A percentile compares a stretch with the other conserved stretches of the same genome.
These are phyloP conservation scores for Drosophila borealis DNA, from an alignment of 2,888 invertebrate genomes.

Conservation along the genomic window DNA sequence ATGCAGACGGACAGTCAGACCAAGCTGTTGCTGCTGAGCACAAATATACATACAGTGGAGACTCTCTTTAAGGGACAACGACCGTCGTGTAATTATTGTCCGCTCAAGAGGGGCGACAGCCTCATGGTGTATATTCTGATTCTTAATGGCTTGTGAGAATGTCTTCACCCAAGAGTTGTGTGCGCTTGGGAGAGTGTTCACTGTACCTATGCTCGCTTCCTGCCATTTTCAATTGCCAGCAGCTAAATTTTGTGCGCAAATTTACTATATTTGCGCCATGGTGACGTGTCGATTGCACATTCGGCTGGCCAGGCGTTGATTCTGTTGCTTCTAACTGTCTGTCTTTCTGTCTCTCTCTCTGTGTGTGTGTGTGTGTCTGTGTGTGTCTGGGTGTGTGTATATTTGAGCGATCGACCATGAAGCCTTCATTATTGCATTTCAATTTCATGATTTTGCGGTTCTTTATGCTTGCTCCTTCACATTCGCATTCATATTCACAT, in stretches of 20 bases:
- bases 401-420: slow-evolving; percentile 78
- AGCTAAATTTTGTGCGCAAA: too few species aligned
- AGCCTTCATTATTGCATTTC: slow-evolving; percentile 79
- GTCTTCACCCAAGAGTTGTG: too few species aligned
- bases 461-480: slow-evolving; percentile 70
- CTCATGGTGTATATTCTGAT: too few species aligned
- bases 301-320: slow-evolving; percentile 27
- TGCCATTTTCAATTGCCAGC: background rate
- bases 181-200: too few species aligned
- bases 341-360: slow-evolving; percentile 23
- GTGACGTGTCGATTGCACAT: slow-evolving; percentile 71
- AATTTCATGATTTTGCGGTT: slow-evolving; percentile 76
- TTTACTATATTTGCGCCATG: background rate
- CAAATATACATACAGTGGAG: too few species aligned
- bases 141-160: too few species aligned
- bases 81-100: too few species aligned
- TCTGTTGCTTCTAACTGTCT: slow-evolving; percentile 51
- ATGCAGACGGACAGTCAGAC: too few species aligned
- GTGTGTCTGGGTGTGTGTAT: slow-evolving; percentile 39
- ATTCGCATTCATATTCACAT: slow-evolving; percentile 39
- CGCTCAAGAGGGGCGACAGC: too few species aligned
- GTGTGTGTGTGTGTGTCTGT: slow-evolving; percentile 11
- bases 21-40: too few species aligned
- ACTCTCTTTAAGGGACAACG: too few species aligned
- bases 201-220: background rate